Conservation (phyloP, 1,140 invertebrate species). For the Lamellibrachia luymesi region DNA sequence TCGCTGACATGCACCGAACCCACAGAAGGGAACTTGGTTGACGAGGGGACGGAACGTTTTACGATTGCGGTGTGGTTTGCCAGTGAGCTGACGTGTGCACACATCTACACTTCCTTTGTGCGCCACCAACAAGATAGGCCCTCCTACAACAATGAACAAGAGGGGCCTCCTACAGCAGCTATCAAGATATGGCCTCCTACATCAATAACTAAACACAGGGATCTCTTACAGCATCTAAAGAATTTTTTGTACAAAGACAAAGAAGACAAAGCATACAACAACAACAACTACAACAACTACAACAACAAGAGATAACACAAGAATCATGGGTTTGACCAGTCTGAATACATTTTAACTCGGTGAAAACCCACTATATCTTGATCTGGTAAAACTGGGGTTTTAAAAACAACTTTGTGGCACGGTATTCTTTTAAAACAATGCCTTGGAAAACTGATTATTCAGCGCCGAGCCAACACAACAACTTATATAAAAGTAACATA, state of each 20-base stretch:
- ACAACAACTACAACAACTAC: no score
- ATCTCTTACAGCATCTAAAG: no score
- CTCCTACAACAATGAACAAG: conserved; percentile 8
- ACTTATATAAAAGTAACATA: no score
- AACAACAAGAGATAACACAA: no score
- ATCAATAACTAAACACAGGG: not conserved
- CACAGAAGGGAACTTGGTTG: conserved; percentile 70
- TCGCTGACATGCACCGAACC: conserved; percentile 57
- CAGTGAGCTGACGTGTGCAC: conserved; percentile 73
- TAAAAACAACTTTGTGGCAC: not conserved
- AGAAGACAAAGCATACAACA: no score
- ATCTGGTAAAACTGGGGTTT: not conserved
- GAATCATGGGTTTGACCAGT: no score
- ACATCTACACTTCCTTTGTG: conserved; percentile 85
- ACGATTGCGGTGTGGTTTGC: conserved; percentile 64
- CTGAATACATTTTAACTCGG: no score
- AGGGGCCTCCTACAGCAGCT: not conserved
- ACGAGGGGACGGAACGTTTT: conserved; percentile 71
- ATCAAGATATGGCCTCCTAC: not conserved
- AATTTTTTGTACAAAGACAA: no score
- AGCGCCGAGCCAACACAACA: no score
- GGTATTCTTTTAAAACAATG: no score
- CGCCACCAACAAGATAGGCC: conserved; percentile 71
- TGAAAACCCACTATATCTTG: not conserved
- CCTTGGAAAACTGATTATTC: no score